A percentile compares a stretch with the other conserved stretches of the same genome.
phyloP scores from a whole-genome alignment of 1,140 invertebrate species.

The Diploscapter pachys region DNA sequence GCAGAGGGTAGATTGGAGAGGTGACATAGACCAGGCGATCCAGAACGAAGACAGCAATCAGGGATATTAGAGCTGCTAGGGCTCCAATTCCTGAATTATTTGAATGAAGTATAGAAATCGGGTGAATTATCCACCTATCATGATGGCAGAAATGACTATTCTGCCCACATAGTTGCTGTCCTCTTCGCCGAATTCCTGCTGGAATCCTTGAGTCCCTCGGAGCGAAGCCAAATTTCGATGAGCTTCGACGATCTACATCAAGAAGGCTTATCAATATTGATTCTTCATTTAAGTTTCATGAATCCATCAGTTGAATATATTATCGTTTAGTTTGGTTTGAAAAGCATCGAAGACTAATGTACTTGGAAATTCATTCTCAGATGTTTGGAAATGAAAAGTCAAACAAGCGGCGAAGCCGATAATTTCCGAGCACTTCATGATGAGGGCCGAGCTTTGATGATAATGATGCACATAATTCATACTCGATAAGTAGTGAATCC shows the following conservation, averaged over 20 bases:
- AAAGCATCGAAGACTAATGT: too few species aligned
- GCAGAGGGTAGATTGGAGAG: conserved; percentile 35
- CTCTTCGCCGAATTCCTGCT: conserved; percentile 41
- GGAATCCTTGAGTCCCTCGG: conserved; percentile 39
- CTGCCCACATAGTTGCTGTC: conserved; percentile 44
- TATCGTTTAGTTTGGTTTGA: too few species aligned
- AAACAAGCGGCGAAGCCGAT: background rate
- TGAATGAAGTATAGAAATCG: background rate
- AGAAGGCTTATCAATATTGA: too few species aligned
- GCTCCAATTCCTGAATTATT: conserved; percentile 21
- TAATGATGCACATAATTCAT: background rate
- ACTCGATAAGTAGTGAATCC: conserved; percentile 56
- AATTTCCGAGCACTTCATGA: background rate
- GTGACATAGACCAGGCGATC: conserved; percentile 46
- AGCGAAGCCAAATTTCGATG: conserved; percentile 43
- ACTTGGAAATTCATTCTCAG: background rate
- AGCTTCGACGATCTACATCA: conserved; percentile 45
- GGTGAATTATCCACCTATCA: conserved; percentile 36
- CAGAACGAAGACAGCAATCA: conserved; percentile 44
- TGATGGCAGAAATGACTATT: conserved; percentile 48
- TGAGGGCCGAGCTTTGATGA: conserved; percentile 10
- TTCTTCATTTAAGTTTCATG: too few species aligned
- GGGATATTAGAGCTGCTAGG: conserved; percentile 41
- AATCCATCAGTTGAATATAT: too few species aligned
- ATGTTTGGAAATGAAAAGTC: background rate